Evolutionary conservation across 2,888 invertebrate genomes (phyloP), one percentile per base, ranked within the genome.

Genomic region (Melinaea menophilus): DNA sequence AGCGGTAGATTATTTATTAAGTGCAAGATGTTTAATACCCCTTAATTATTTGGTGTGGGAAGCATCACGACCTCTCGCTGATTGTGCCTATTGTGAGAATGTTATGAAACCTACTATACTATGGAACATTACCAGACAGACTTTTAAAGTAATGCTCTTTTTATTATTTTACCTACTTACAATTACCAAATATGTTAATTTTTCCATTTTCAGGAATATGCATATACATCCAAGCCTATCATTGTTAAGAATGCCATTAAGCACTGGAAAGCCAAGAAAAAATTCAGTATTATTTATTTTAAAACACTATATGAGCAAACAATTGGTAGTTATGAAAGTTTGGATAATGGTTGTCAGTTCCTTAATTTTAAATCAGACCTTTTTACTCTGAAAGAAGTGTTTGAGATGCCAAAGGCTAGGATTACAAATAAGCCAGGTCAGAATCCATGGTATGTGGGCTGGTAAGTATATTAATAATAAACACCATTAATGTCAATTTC

Each of bases 41-140:
- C 96, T 95, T 83, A 97, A 97, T 90, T 96, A 95, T 81, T 90
- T 97, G 66, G 88, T 96, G 70, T 96, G 96, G 96, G 97, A 97
- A 88, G 95, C 95, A 60, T 95, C 96, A 33, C 91, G 97, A 71
- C 97, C 97, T 35, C 90, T 96, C 61, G 94, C 96, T 33, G 93
- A 96, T 85, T 97, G 97, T 79, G 89, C 92, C 74, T 95, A 95
- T 84, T 97, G 97, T 86, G 85, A 88, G 72, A 93, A 93, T 72
- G 88, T 96, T 65, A 91, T 92, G 60, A 91, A 92, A 71, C 95
- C 96, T 55, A 85, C 95, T 69, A 90, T 95, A 72, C 82, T 96
- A 67, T 81, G 86, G 70, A 96, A 96, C 85, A 79, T 94, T 72
- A 94, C 94, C 4, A 92, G 92, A 71, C 90, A 93, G 71, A 92